phyloP scores from a whole-genome alignment of 2,113 vertebrate species.

The Eonycteris spelaea region DNA sequence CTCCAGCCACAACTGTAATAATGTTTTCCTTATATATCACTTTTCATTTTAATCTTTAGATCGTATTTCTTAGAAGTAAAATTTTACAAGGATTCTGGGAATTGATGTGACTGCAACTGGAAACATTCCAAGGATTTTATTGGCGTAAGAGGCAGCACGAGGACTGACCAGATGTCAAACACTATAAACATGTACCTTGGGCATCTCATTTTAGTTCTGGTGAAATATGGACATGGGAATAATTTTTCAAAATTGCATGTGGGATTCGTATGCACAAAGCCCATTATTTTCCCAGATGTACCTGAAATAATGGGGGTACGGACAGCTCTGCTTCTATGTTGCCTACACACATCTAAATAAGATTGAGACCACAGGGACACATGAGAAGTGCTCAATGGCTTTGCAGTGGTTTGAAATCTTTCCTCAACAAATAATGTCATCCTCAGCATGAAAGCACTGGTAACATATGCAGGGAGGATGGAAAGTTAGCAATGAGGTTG shows the following conservation, averaged over 20 bases:
- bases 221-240: constrained; percentile 52
- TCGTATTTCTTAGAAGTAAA: not conserved
- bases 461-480: not conserved
- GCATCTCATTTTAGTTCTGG: constrained; percentile 49
- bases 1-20: not conserved
- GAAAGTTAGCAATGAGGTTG: not conserved
- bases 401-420: constrained; percentile 27
- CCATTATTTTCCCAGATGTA: constrained; percentile 55
- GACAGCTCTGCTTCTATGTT: not conserved
- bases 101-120: constrained; percentile 23
- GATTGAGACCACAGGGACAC: constrained; percentile 32
- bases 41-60: constrained; percentile 52
- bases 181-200: not conserved
- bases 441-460: constrained; percentile 3
- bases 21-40: not conserved
- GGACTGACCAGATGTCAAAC: constrained; percentile 54
- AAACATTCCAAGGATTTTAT: constrained; percentile 57
- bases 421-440: constrained; percentile 25
- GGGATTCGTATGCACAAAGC: constrained; percentile 58
- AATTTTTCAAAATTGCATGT: constrained; percentile 65
- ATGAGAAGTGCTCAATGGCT: not conserved
- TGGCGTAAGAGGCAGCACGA: constrained; percentile 34
- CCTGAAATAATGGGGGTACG: constrained; percentile 9
- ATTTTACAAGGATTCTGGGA: constrained; percentile 44
- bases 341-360: constrained; percentile 20